phyloP scores from a whole-genome alignment of 2,797 vertebrate genomes.

The Lerista edwardsae region DNA sequence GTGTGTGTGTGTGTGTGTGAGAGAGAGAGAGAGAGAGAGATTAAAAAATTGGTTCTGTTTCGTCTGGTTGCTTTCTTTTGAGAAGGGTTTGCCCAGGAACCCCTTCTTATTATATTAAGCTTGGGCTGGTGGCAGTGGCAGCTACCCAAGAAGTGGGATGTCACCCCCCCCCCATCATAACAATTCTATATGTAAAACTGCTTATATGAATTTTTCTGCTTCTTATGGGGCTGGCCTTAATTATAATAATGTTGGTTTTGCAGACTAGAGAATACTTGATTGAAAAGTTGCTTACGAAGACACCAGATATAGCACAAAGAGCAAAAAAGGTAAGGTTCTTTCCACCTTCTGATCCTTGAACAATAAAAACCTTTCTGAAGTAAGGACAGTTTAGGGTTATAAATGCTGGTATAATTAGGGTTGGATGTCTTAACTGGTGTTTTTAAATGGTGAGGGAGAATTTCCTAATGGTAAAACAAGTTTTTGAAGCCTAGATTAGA shows the following conservation, averaged over 20 bases:
- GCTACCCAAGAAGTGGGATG: too few species aligned
- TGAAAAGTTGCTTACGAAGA: constrained; percentile 92
- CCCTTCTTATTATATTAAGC: too few species aligned
- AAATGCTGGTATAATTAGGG: neutral
- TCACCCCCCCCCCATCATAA: too few species aligned
- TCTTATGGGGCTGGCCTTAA: constrained; percentile 57
- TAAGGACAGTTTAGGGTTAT: too few species aligned
- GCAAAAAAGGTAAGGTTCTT: constrained; percentile 89
- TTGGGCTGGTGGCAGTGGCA: too few species aligned
- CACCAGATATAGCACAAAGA: constrained; percentile 95
- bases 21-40: too few species aligned
- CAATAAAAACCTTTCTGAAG: neutral
- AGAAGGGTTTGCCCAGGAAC: too few species aligned
- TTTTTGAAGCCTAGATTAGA: neutral
- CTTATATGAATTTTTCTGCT: constrained; percentile 56
- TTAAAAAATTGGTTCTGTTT: too few species aligned
- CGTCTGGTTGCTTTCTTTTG: too few species aligned
- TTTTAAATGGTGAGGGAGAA: neutral
- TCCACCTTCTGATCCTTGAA: neutral
- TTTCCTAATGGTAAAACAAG: neutral
- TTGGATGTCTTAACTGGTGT: neutral
- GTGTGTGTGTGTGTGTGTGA: too few species aligned
- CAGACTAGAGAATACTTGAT: constrained; percentile 98
- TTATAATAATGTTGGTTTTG: constrained; percentile 71
- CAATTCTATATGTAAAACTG: constrained; percentile 72